Percentiles rank a stretch among this genome's conserved stretches.
These are phyloP conservation scores for Microchirus variegatus DNA, from an alignment of 2,797 vertebrate species.

Conservation along the genomic window DNA sequence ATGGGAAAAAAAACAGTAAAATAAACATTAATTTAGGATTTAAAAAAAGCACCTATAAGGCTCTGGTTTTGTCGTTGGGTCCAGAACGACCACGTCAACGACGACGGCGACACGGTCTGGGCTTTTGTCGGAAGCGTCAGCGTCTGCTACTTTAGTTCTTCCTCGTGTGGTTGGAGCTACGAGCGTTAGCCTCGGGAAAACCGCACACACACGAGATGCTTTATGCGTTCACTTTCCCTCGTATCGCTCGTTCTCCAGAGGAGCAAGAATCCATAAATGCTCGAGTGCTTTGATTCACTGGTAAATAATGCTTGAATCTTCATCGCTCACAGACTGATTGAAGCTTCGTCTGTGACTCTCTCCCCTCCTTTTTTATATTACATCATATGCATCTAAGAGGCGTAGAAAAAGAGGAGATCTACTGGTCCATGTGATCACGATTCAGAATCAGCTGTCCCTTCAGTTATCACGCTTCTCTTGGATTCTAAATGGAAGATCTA, in stretches of 20 bases:
- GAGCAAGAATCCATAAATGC: constrained; percentile 11
- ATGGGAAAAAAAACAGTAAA: constrained; percentile 17
- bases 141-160: constrained; percentile 62
- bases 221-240: constrained; percentile 6
- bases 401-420: constrained; percentile 24
- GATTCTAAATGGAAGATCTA: constrained; percentile 65
- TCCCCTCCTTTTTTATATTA: constrained; percentile 20
- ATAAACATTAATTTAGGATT: constrained; percentile 32
- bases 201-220: constrained; percentile 11
- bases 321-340: constrained; percentile 28
- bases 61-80: constrained; percentile 40
- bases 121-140: constrained; percentile 62
- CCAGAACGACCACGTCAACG: constrained; percentile 4
- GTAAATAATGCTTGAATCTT: constrained; percentile 13
- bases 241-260: constrained; percentile 33
- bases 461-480: constrained; percentile 41
- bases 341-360: constrained; percentile 37
- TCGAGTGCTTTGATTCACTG: constrained; percentile 45
- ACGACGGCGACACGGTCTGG: too few species aligned
- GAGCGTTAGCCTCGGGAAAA: constrained; percentile 27
- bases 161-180: constrained; percentile 40
- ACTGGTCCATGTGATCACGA: constrained; percentile 34
- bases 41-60: constrained; percentile 41
- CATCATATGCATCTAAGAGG: constrained; percentile 15
- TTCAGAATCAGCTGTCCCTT: constrained; percentile 52